Base-by-base conservation (phyloP, 2,888 invertebrate species). In the Pinctada fucata region DNA sequence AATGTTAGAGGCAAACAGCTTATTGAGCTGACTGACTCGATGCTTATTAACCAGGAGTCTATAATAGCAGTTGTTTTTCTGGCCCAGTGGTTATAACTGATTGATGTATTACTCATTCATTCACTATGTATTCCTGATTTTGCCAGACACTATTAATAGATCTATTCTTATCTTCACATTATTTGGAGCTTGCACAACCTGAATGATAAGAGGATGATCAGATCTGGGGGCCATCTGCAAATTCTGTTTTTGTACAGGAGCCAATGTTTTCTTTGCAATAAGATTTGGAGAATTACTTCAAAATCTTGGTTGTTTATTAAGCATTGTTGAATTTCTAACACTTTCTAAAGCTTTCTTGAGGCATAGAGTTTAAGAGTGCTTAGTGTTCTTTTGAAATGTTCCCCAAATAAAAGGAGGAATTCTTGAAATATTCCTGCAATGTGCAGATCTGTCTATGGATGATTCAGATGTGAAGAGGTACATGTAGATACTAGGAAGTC, bases 101-200 rank as follows among this genome's bases (percentile, higher is more conserved):
- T 58, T 58, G 58, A 58, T 58, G 58, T 1, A 58, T 58, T 58
- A 58, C 58, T 58, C 58, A 58, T 6, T 58, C 58, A 58, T 58
- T 58, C 58, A 58, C 58, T 58, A 58, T 58, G 58, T 58, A 13
- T 13, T 13, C 13, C 58, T 58, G 58, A 6, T 13, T 6, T 13
- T 58, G 58, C 58, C 58, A 58, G 58, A 58, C 6, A 10, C 58
- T 58, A 58, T 58, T 10, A 58, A 58, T 58, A 58, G 6, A 6
- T 58, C 6, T 58, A 6, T 58, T 58, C 58, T 58, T 58, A 58
- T 58, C 58, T 58, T 58, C 13, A 58, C 13, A 58, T 58, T 58
- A 58, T 58, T 58, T 58, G 58, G 58, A 58, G 58, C 58, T 58
- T 58, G 58, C 58, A 58, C 58, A 58, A 58, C 58, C 58, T 13